Percentiles rank a stretch among this genome's conserved stretches.
Conservation (phyloP, 2,113 vertebrate genomes). For the Oncorhynchus keta region DNA sequence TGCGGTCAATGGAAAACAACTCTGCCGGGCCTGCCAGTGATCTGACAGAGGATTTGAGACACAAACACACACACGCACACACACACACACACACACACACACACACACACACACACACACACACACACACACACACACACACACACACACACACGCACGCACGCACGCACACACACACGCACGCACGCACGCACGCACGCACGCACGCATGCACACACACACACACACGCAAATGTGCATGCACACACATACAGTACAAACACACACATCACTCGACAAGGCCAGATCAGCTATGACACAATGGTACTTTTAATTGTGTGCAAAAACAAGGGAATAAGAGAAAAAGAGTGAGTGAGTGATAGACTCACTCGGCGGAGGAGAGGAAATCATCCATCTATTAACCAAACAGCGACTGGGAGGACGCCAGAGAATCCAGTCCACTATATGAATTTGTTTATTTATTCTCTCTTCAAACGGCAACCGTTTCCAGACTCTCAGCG, state of each 20-base stretch:
- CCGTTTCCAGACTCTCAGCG: constrained; percentile 52
- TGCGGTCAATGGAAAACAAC: constrained; percentile 59
- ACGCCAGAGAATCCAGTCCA: constrained; percentile 54
- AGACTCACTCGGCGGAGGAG: constrained; percentile 19
- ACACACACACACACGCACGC: constrained; percentile 9
- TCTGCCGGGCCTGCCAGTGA: constrained; percentile 56
- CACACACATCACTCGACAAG: background rate
- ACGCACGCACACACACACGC: constrained; percentile 30
- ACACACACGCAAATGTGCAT: constrained; percentile 10
- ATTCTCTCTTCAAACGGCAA: constrained; percentile 45
- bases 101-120: background rate
- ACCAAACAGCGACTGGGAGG: constrained; percentile 43
- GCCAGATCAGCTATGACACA: background rate
- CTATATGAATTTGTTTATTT: constrained; percentile 46
- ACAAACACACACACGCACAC: constrained; percentile 44
- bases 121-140: background rate
- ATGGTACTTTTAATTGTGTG: background rate
- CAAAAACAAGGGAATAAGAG: background rate
- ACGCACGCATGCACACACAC: constrained; percentile 31
- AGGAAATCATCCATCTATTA: constrained; percentile 58
- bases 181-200: too few relatives aligned
- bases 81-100: constrained; percentile 10
- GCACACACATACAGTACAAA: background rate
- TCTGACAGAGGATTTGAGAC: constrained; percentile 63
- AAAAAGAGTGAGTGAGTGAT: constrained; percentile 6